Base-by-base conservation (phyloP, 2,888 invertebrate species). In the Strigamia maritima region DNA sequence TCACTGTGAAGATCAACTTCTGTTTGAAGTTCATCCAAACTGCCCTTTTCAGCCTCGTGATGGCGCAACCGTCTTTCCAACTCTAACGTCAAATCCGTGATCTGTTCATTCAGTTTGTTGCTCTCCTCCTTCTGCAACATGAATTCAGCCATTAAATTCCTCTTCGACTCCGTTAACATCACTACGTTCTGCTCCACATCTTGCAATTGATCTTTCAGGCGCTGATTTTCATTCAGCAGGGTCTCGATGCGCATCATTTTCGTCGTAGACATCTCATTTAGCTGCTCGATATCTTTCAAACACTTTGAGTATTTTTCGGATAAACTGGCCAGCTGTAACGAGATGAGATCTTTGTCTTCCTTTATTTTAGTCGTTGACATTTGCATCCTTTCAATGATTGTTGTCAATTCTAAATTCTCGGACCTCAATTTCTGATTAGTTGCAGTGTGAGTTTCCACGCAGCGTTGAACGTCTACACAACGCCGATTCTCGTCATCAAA, bases 21-120 rank as follows among this genome's bases (percentile, higher is more conserved):
- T 8, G 82, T 82, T 77, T 84, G 65, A 22, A 65, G 16, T 65
- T 65, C 65, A 26, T 65, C 65, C 14, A 65, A 65, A 26, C 65
- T 65, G 6, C 65, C 65, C 28, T 65, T 65, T 28, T 65, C 65
- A 10, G 65, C 28, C 16, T 65, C 65, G 14, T 8, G 8, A 16
- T 65, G 24, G 2, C 28, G 65, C 16, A 65, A 26, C 12, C 65
- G 65, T 26, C 65, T 65, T 26, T 65, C 65, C 16, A 65, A 65
- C 28, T 65, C 65, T 26, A 65, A 26, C 22, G 65, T 65, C 16
- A 65, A 65, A 28, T 65, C 65, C 7, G 24, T 24, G 16, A 65
- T 65, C 24, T 65, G 65, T 14, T 65, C 65, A 14, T 65, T 65
- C 16, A 65, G 16, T 65, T 28, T 65, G 16, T 65, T 65, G 16